These are phyloP conservation scores for Azemiops feae DNA, from an alignment of 2,113 vertebrate species.

Conservation along the genomic window DNA sequence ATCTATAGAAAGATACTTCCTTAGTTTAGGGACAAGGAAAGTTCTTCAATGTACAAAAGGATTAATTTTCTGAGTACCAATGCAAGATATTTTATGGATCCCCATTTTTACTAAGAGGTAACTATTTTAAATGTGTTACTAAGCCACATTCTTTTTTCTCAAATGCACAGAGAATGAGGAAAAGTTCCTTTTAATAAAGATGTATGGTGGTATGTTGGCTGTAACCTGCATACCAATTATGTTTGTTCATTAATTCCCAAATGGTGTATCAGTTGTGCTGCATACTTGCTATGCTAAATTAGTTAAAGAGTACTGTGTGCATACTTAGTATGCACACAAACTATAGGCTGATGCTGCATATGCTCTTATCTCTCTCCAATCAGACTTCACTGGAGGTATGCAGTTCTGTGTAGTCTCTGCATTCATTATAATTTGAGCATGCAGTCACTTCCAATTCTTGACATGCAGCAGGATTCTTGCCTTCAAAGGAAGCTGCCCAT, in stretches of 20 bases:
- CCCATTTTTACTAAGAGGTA: not conserved
- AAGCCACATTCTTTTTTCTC: not conserved
- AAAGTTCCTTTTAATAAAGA: not conserved
- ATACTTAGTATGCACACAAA: not conserved
- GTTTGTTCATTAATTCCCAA: not conserved
- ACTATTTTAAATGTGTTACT: not conserved
- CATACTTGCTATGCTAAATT: not conserved
- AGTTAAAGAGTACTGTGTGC: not conserved
- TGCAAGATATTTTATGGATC: not conserved
- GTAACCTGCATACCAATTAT: not conserved
- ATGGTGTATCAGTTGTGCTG: not conserved
- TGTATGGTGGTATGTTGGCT: not conserved
- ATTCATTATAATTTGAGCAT: not conserved
- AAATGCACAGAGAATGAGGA: not conserved
- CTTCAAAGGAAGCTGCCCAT: not conserved
- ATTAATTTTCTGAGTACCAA: not conserved
- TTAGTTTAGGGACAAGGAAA: not conserved
- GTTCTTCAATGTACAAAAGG: not conserved
- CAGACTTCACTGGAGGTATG: not conserved
- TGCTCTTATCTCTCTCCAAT: not conserved
- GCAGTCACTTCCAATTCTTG: not conserved
- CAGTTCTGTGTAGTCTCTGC: not conserved
- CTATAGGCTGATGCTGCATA: not conserved
- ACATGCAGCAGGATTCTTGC: not conserved
- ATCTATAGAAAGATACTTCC: not conserved